Conservation (phyloP, 2,113 vertebrate genomes). For the Phyllostomus hastatus region DNA sequence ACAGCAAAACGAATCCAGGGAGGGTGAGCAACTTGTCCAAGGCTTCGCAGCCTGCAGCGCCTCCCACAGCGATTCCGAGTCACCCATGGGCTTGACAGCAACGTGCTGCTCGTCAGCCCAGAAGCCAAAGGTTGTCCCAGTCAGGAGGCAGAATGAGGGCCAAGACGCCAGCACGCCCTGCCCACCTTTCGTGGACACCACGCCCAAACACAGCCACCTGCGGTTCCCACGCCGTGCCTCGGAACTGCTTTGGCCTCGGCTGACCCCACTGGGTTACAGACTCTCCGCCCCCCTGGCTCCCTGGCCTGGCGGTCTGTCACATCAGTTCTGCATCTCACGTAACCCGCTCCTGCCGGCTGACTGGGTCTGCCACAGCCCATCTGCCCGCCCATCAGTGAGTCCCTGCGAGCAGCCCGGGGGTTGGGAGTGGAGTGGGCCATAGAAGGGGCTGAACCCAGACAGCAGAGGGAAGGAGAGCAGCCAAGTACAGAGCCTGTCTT, state of each 20-base stretch:
- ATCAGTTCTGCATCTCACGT: conserved; percentile 32
- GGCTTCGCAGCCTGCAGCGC: neutral
- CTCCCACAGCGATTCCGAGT: neutral
- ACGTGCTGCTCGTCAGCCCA: neutral
- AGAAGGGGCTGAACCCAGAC: too few relatives aligned
- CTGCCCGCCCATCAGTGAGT: neutral
- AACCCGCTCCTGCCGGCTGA: conserved; percentile 64
- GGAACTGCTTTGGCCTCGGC: neutral
- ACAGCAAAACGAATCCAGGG: neutral
- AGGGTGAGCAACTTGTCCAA: neutral
- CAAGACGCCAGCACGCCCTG: neutral
- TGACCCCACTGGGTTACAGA: neutral
- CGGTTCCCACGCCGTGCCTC: neutral
- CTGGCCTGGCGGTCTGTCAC: conserved; percentile 13
- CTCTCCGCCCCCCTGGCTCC: neutral
- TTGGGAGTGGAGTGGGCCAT: rapidly evolving
- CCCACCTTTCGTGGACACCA: neutral
- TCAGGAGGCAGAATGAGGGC: neutral
- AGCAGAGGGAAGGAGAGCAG: neutral
- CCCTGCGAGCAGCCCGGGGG: neutral
- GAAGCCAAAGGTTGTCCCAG: neutral
- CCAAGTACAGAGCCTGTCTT: neutral
- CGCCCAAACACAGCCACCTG: rapidly evolving
- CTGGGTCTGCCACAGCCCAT: neutral
- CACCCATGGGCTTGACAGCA: neutral